Base-by-base conservation (phyloP, 2,797 vertebrate species). In the Platyrinchus mystaceus region DNA sequence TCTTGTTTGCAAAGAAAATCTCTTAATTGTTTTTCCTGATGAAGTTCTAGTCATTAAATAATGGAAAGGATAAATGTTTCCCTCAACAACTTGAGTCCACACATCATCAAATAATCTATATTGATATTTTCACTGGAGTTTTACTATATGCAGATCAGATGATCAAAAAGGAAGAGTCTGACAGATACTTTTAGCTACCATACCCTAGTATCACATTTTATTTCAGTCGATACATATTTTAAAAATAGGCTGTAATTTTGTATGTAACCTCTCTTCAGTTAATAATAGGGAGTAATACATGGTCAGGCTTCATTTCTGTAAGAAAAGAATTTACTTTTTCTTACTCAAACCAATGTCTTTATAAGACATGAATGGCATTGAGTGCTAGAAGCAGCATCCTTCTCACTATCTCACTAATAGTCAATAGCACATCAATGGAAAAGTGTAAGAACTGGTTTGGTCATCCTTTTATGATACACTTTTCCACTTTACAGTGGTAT, bases 1-100 rank as follows among this genome's bases (percentile, higher is more conserved):
- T 92, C 95, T 96, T 96, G 44, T 96, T 96, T 97, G 47, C 18
- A 89, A 89, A 83, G 26, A 71, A 64, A 58, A 66, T 81, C 22
- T 95, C 26, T 56, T 62, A 14, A 74, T 77, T 84, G 74, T 77
- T 39, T 60, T 66, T 93, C 60, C 37, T 89, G 39, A 49, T 78
- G 18, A 83, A 69, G 10, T 87, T 94, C 6, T n/a, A 89, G 34
- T 34, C 30, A 49, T 76, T 66, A 85, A 91, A 93, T 77, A 10
- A 46, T 27, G 24, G 32, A 78, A 89, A 80, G 21, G 9, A 46
- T 60, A 49, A 79, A 32, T 10, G 13, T 62, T 89, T 20, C 10
- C 4, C 50, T 73, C 20, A 47, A 19, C 9, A 75, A 0, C 34
- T 80, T 86, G 60, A 80, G n/a, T 80, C 24, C 34, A 64, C 44